Evolutionary conservation across 2,113 vertebrate genomes (phyloP).

Genomic region (Serranochromis macrocephalus): DNA sequence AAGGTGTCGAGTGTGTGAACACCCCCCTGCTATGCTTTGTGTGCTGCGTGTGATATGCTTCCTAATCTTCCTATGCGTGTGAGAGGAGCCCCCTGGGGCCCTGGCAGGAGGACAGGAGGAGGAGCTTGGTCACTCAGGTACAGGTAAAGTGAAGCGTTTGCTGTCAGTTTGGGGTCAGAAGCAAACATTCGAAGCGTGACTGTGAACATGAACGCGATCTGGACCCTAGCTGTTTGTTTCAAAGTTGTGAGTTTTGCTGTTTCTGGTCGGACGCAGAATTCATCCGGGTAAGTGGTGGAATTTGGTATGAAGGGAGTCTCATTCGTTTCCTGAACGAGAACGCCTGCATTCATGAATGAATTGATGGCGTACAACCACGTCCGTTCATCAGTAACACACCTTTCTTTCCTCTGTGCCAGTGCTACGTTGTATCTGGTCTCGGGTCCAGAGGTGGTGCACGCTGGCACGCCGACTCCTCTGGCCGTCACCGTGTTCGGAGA

Average conservation of each 20-base stretch:
- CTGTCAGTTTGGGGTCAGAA: not conserved
- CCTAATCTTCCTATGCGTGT: not conserved
- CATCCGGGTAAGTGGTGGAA: not conserved
- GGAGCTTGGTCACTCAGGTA: not conserved
- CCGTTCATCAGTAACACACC: not conserved
- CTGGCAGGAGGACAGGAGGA: not conserved
- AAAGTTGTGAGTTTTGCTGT: not conserved
- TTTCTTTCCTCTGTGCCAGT: not conserved
- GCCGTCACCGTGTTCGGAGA: constrained; percentile 44
- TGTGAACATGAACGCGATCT: constrained; percentile 24
- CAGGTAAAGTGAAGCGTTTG: not conserved
- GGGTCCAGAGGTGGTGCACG: constrained; percentile 23
- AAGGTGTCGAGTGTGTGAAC: not conserved
- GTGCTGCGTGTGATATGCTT: not conserved
- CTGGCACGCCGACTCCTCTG: constrained; percentile 27
- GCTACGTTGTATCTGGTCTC: constrained; percentile 47
- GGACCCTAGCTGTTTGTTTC: constrained; percentile 13
- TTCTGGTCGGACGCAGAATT: not conserved
- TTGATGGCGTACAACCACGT: not conserved
- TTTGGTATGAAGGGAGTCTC: not conserved
- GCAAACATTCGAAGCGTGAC: not conserved
- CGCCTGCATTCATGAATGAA: not conserved
- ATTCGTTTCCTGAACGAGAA: not conserved
- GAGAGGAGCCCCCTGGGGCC: not conserved
- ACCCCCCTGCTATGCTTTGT: not conserved